Evolutionary conservation across 2,797 vertebrate genomes (phyloP).

Genomic region (Gymnothorax javanicus): DNA sequence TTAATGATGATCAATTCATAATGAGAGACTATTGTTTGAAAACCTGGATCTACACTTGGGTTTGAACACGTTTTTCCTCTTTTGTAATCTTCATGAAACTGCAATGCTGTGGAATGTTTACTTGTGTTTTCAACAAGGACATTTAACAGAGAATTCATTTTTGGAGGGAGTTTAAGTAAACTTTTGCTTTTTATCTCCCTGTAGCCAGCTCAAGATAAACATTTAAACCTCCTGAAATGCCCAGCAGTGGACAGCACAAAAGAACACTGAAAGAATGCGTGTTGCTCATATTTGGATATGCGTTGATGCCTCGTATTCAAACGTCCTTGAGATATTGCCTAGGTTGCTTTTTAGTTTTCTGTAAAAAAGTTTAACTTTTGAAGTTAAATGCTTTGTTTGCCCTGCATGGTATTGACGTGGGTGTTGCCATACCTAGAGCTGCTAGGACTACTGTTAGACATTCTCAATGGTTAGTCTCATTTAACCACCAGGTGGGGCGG

Average conservation of each 20-base stretch:
- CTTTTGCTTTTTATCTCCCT: constrained; percentile 52
- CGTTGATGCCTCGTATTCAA: constrained; percentile 79
- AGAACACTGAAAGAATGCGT: constrained; percentile 63
- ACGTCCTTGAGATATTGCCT: constrained; percentile 68
- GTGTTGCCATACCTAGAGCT: constrained; percentile 29
- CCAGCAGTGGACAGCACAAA: constrained; percentile 68
- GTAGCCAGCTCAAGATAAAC: constrained; percentile 64
- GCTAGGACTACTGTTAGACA: constrained; percentile 40
- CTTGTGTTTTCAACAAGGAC: constrained; percentile 61
- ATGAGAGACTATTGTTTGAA: constrained; percentile 69
- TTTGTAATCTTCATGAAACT: constrained; percentile 46
- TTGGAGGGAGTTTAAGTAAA: constrained; percentile 48
- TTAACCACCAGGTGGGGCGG: constrained; percentile 47
- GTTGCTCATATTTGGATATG: constrained; percentile 68
- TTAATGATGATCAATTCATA: constrained; percentile 70
- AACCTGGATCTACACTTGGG: constrained; percentile 17
- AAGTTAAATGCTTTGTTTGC: constrained; percentile 51
- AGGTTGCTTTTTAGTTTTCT: constrained; percentile 68
- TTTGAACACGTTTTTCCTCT: neutral
- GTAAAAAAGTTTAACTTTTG: constrained; percentile 62
- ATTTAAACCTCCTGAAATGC: constrained; percentile 67
- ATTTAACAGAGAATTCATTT: constrained; percentile 66
- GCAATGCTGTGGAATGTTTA: constrained; percentile 58
- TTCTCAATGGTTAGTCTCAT: constrained; percentile 36
- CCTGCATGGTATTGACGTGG: constrained; percentile 56